A percentile compares a stretch with the other conserved stretches of the same genome.
Conservation (phyloP, 2,113 vertebrate genomes). For the Leucopternis melanops region DNA sequence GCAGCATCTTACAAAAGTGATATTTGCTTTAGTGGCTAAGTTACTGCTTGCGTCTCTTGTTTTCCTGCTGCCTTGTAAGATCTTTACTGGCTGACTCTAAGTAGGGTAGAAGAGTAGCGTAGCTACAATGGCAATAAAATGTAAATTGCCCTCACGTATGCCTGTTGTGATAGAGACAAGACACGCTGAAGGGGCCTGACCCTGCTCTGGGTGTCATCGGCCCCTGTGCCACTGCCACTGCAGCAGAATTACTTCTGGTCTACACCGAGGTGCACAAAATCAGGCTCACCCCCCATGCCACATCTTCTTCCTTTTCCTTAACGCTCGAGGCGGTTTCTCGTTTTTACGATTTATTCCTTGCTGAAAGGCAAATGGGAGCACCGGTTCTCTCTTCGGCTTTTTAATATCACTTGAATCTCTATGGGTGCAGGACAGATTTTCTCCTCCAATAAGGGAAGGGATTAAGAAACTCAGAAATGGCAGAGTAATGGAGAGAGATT, state of each 20-base stretch:
- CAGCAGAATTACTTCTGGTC: background rate
- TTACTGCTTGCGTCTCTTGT: background rate
- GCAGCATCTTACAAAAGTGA: background rate
- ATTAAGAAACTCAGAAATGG: constrained; percentile 33
- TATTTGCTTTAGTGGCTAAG: background rate
- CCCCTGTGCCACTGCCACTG: background rate
- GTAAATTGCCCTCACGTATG: background rate
- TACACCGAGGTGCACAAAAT: background rate
- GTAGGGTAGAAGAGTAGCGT: background rate
- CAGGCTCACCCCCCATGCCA: background rate
- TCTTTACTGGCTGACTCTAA: background rate
- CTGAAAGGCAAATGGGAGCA: background rate
- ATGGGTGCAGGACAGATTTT: background rate
- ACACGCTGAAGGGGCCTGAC: background rate
- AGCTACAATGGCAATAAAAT: background rate
- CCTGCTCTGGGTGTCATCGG: rapidly evolving
- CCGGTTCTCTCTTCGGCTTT: background rate
- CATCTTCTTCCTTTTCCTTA: background rate
- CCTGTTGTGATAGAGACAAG: background rate
- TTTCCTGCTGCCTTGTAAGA: background rate
- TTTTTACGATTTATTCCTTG: background rate
- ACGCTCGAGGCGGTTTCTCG: background rate
- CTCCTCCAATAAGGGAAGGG: background rate
- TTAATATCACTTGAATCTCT: constrained; percentile 15
- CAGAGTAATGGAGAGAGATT: constrained; percentile 41